These are phyloP conservation scores for Hirundo rustica DNA, from an alignment of 2,797 vertebrate genomes.

Conservation along the genomic window DNA sequence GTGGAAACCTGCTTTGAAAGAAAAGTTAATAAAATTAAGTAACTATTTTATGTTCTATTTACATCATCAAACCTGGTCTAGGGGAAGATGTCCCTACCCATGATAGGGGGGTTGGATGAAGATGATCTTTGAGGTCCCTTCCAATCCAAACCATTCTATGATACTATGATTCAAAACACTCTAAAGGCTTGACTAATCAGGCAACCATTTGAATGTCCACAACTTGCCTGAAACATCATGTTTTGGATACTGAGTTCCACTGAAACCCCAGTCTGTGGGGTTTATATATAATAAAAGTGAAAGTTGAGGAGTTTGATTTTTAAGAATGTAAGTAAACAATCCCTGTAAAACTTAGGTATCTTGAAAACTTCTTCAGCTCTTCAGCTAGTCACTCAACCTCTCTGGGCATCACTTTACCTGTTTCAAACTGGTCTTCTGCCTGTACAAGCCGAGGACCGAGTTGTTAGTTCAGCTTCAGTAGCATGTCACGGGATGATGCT, in stretches of 20 bases:
- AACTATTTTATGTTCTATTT: neutral
- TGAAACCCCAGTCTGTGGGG: neutral
- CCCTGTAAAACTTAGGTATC: neutral
- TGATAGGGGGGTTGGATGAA: accelerated
- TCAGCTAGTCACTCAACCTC: neutral
- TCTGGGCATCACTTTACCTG: neutral
- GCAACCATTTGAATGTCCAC: neutral
- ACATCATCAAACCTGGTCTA: neutral
- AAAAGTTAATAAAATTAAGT: neutral
- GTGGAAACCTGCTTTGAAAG: neutral
- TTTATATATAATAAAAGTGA: no score
- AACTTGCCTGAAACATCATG: neutral
- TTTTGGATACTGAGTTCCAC: neutral
- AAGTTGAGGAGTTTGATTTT: neutral
- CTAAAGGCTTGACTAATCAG: neutral
- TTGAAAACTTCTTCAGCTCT: constrained; percentile 5
- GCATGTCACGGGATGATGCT: accelerated
- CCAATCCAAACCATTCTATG: neutral
- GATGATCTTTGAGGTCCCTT: neutral
- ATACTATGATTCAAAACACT: neutral
- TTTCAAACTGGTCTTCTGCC: neutral
- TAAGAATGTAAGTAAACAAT: neutral
- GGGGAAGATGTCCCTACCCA: neutral
- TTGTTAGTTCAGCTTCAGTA: neutral
- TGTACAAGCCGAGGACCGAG: neutral